Conservation (phyloP, 2,113 vertebrate genomes). For the Oncorhynchus tshawytscha region DNA sequence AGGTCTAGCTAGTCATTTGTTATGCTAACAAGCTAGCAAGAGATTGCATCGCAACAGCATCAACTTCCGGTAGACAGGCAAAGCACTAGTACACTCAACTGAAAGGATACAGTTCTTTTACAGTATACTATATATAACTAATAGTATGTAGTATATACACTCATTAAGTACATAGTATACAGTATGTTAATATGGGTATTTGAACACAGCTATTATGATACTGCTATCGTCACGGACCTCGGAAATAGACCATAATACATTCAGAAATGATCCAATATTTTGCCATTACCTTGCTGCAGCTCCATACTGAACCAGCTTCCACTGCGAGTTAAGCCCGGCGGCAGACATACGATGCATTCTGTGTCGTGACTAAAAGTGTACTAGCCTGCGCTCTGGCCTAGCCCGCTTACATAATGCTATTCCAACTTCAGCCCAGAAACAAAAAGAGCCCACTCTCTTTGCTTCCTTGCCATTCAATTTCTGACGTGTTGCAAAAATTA, state of each 20-base stretch:
- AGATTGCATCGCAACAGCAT: too few species aligned
- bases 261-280: not conserved
- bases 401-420: conserved; percentile 42
- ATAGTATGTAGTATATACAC: too few species aligned
- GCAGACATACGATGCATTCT: conserved; percentile 64
- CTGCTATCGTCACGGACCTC: too few species aligned
- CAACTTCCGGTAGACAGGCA: too few species aligned
- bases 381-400: conserved; percentile 47
- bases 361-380: conserved; percentile 50
- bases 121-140: too few species aligned
- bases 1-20: too few species aligned
- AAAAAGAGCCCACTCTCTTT: conserved; percentile 58
- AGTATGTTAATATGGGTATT: too few species aligned
- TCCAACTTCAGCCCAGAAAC: conserved; percentile 41
- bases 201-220: too few species aligned
- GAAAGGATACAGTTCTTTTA: too few species aligned
- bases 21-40: too few species aligned
- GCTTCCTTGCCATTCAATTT: conserved; percentile 74
- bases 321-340: conserved; percentile 58
- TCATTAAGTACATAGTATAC: too few species aligned
- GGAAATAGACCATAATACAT: not conserved
- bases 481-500: conserved; percentile 71
- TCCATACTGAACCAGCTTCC: conserved; percentile 69
- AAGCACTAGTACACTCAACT: too few species aligned
- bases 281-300: conserved; percentile 67